Conservation (phyloP, 2,797 vertebrate species). For the Pseudochaenichthys georgianus region DNA sequence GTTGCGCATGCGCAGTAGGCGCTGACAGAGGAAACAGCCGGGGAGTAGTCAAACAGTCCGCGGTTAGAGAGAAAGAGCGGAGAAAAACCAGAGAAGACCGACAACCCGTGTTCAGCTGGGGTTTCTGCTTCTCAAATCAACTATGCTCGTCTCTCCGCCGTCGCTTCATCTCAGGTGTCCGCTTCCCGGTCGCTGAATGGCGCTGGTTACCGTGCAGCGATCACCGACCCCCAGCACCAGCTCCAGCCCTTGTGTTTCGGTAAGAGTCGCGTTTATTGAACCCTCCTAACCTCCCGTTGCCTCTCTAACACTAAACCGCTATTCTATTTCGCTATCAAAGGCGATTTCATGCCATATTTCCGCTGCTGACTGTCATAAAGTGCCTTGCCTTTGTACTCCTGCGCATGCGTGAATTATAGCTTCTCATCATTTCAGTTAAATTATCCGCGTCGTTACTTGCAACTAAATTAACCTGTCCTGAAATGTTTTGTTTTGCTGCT, state of each 20-base stretch:
- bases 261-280: conserved; percentile 80
- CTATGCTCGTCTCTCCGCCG: conserved; percentile 81
- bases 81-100: conserved; percentile 23
- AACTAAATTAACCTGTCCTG: conserved; percentile 4
- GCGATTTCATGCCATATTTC: conserved; percentile 63
- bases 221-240: conserved; percentile 98
- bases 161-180: conserved; percentile 84
- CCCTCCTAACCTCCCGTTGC: background rate
- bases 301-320: background rate
- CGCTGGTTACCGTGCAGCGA: conserved; percentile 98
- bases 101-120: conserved; percentile 52
- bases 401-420: conserved; percentile 90
- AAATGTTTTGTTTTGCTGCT: background rate
- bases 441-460: conserved; percentile 14
- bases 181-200: conserved; percentile 93
- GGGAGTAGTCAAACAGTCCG: conserved; percentile 78
- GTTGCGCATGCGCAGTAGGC: conserved; percentile 81
- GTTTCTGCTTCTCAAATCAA: conserved; percentile 62
- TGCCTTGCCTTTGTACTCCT: conserved; percentile 85
- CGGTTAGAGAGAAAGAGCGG: conserved; percentile 60
- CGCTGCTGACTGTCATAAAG: conserved; percentile 77
- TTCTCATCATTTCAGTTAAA: conserved; percentile 59
- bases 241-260: conserved; percentile 99
- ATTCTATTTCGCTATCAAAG: conserved; percentile 16
- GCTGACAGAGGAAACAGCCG: conserved; percentile 82